Evolutionary conservation across 92 coral and sea anemone species (phyloP).

Genomic region (Isaurus tuberculatus): DNA sequence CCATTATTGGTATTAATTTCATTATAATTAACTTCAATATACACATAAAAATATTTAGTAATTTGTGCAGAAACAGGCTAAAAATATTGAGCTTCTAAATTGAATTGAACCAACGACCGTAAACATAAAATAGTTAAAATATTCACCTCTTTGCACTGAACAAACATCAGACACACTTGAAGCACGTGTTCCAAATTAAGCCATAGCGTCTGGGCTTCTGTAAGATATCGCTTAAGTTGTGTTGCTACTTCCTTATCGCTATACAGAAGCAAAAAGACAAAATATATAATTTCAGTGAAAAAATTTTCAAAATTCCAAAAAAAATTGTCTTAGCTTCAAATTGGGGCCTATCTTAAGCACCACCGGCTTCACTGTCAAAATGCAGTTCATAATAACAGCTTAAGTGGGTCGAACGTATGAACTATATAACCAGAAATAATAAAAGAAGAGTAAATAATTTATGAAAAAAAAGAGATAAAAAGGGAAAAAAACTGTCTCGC

Average conservation of each 20-base stretch:
- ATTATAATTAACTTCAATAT: neutral
- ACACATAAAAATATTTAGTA: neutral
- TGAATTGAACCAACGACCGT: neutral
- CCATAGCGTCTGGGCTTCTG: slow-evolving; percentile 65
- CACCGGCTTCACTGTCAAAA: neutral
- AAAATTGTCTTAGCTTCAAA: too few species aligned
- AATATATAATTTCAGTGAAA: neutral
- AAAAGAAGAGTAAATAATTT: too few species aligned
- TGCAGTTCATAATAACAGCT: neutral
- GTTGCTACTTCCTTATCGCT: slow-evolving; percentile 66
- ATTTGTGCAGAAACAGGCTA: neutral
- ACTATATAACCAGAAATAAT: too few species aligned
- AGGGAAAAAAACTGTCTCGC: too few species aligned
- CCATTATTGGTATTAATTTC: neutral
- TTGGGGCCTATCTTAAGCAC: too few species aligned
- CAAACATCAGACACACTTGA: slow-evolving; percentile 87
- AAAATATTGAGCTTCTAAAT: neutral
- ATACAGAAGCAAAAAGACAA: too few species aligned
- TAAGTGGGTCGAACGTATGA: too few species aligned
- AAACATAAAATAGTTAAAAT: neutral
- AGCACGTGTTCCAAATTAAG: slow-evolving; percentile 68
- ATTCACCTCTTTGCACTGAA: slow-evolving; percentile 90
- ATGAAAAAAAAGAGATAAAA: too few species aligned
- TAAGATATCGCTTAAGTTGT: slow-evolving; percentile 72
- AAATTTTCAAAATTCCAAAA: too few species aligned